Percentiles rank a stretch among this genome's conserved stretches.
Conservation (phyloP, 2,797 vertebrate genomes). For the Acanthurus leucopareius region DNA sequence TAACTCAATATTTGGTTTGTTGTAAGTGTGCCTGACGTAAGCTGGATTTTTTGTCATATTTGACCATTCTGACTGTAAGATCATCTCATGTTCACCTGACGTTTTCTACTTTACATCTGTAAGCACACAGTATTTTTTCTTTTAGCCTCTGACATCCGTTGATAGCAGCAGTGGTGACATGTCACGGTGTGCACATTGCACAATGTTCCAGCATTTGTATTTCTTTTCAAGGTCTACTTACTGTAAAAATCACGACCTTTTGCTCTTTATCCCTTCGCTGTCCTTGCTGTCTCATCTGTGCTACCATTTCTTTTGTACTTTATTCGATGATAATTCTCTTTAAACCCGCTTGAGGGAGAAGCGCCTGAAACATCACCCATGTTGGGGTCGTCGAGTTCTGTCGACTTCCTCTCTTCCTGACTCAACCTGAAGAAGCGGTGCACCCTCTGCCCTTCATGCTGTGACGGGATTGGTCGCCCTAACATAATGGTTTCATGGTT, state of each 20-base stretch:
- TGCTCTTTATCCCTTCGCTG: constrained; percentile 13
- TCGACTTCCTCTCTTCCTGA: constrained; percentile 35
- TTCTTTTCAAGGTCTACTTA: constrained; percentile 34
- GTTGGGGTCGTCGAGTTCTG: constrained; percentile 38
- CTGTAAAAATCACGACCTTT: constrained; percentile 10
- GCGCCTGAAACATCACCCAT: constrained; percentile 19
- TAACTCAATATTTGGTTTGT: no score
- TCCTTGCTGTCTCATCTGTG: not conserved
- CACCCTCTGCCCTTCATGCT: constrained; percentile 47
- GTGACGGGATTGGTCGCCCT: constrained; percentile 40
- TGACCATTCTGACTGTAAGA: no score
- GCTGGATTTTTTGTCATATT: no score
- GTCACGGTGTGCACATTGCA: constrained; percentile 13
- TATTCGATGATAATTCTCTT: constrained; percentile 31
- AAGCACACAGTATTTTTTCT: no score
- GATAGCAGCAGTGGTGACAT: not conserved
- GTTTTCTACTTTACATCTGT: no score
- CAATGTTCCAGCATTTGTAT: not conserved
- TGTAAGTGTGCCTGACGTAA: no score
- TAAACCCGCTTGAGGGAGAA: constrained; percentile 22
- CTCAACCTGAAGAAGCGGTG: constrained; percentile 37
- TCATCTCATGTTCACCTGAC: no score
- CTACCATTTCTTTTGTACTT: not conserved
- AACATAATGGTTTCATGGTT: constrained; percentile 4
- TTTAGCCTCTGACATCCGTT: not conserved